Base-by-base conservation (phyloP, 2,797 vertebrate genomes). In the Carduelis carduelis region DNA sequence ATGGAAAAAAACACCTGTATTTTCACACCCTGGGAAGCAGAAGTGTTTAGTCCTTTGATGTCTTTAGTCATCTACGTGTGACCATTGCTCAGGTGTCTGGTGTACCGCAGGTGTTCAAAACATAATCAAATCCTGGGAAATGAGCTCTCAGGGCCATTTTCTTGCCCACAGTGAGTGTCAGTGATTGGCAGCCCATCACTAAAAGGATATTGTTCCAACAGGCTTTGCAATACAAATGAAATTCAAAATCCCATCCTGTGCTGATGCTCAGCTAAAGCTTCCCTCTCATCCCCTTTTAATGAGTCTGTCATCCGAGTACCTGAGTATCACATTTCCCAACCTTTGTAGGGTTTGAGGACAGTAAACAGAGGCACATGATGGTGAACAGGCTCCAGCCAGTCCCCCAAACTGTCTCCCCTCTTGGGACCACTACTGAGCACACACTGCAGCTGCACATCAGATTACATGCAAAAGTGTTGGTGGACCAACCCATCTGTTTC, bases 221-320 rank as follows among this genome's bases (percentile, higher is more conserved):
- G 65, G 20, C 28, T 90, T 21, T 75, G 60, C 69, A 84, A 41
- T 37, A 68, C 65, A 91, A 90, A 81, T 26, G 39, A 71, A 80
- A 77, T 44, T 83, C 32, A 65, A 69, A 90, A 52, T 83, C 47
- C 72, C 34, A 24, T 30, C 56, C 47, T 2, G 1, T 74, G 39
- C 27, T 8, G 1, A 46, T 17, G 35, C n/a, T 64, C 57, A 21
- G 37, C 49, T 59, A 47, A 86, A 92, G 32, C 76, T 85, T 91
- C 57, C n/a, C 74, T 75, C 71, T 80, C 50, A 49, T 71, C 37
- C 35, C 32, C 19, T 82, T 75, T 37, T 64, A 83, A 63, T 30
- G n/a, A 74, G 55, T 30, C n/a, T 56, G 55, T 81, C n/a, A 35
- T 21, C 23, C 0, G 0, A 39, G 6, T 57, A 75, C 53, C 14